Percentiles rank a stretch among this genome's conserved stretches.
Conservation (phyloP, 1,140 invertebrate genomes). For the Venturia canescens region DNA sequence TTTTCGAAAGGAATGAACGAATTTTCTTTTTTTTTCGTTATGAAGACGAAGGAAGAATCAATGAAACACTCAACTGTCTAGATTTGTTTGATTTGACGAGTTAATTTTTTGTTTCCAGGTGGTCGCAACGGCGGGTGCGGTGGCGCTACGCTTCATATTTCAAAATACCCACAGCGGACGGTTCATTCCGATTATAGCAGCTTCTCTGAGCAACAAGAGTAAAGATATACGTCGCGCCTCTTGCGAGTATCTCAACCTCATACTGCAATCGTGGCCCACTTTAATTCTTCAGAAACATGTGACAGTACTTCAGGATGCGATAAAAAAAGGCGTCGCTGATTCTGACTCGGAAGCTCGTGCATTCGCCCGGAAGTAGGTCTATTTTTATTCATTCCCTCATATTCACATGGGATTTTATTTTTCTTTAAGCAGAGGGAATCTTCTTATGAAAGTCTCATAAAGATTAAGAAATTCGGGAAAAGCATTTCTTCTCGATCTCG, state of each 20-base stretch:
- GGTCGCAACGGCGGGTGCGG: conserved; percentile 92
- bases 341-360: conserved; percentile 93
- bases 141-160: conserved; percentile 93
- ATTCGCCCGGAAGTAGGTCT: conserved; percentile 82
- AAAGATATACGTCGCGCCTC: conserved; percentile 91
- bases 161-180: conserved; percentile 90
- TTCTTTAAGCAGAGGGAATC: too few species aligned
- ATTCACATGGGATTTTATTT: background rate
- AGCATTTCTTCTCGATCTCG: too few species aligned
- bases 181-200: conserved; percentile 91
- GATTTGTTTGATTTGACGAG: too few species aligned
- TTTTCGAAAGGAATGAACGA: background rate
- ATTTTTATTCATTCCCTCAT: conserved; percentile 21
- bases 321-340: conserved; percentile 94
- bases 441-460: too few species aligned
- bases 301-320: conserved; percentile 86
- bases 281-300: conserved; percentile 90
- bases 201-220: conserved; percentile 90
- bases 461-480: too few species aligned
- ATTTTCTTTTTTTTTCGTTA: background rate
- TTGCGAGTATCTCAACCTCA: conserved; percentile 90
- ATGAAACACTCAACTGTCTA: too few species aligned
- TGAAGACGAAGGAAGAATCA: too few species aligned
- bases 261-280: conserved; percentile 91
- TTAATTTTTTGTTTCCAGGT: conserved; percentile 79